Evolutionary conservation across 2,888 invertebrate genomes (phyloP).

Genomic region (Phortica okadai): DNA sequence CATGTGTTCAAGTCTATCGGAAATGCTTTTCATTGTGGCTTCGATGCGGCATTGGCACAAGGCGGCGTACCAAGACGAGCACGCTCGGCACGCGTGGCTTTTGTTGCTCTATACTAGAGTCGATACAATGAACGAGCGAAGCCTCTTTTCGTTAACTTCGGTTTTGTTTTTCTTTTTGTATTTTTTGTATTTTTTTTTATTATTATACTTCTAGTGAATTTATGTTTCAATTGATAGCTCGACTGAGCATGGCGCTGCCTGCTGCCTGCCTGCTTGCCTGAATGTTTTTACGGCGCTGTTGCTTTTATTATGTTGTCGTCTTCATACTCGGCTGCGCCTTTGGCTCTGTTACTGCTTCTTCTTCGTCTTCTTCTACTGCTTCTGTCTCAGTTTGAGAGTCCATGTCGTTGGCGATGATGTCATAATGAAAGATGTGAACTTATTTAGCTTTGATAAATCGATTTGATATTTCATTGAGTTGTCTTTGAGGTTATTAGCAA

Average conservation of each 20-base stretch:
- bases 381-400: background rate
- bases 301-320: conserved; percentile 10
- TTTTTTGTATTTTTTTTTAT: background rate
- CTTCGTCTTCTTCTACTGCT: background rate
- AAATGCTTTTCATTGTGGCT: conserved; percentile 16
- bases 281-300: conserved; percentile 24
- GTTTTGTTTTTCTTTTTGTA: background rate
- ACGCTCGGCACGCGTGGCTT: background rate
- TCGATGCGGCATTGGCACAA: background rate
- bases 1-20: background rate
- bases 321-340: background rate
- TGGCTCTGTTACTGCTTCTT: background rate
- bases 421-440: conserved; percentile 28
- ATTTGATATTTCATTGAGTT: conserved; percentile 31
- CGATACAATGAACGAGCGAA: background rate
- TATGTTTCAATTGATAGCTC: conserved; percentile 22
- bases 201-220: conserved; percentile 8
- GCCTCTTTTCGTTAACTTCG: background rate
- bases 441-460: conserved; percentile 30
- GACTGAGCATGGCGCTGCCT: background rate
- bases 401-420: conserved; percentile 15
- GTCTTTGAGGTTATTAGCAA: conserved; percentile 21
- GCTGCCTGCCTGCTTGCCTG: background rate
- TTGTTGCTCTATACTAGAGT: background rate
- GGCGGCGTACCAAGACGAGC: background rate